Base-by-base conservation (phyloP, 2,888 invertebrate species). In the Caenorhabditis wallacei region DNA sequence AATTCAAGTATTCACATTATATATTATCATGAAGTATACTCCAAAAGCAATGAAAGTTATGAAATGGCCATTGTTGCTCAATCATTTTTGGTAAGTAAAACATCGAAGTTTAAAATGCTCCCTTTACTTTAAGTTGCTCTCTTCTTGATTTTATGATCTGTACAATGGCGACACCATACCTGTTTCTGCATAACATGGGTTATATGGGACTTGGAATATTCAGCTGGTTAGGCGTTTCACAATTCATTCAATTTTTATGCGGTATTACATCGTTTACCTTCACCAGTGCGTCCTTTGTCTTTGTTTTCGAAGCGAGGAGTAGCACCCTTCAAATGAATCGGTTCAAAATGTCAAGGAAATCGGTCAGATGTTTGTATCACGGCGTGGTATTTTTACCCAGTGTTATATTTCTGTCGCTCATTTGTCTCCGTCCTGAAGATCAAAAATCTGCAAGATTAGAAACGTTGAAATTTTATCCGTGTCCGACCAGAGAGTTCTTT, bases 71-170 rank as follows among this genome's bases (percentile, higher is more conserved):
- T 35, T 68, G 35, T 16, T 53, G 3, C 18, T 68, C 4, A 37
- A 51, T 22, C 66, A 68, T 53, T 53, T 37, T 11, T 64, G 64
- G 64, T 64, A 7, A 18, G 46, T n/a, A n/a, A n/a, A n/a, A n/a
- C n/a, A n/a, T 4, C 2, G 46, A 3, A 4, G 2, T 7, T 48
- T 8, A 18, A 2, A n/a, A 48, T 18, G 18, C 8, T 18, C 13
- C 1, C 4, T 8, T 18, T 48, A 5, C 18, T 48, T 48, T 18
- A n/a, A 48, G 46, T 48, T 48, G 46, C 18, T 48, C 11, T 18
- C 8, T n/a, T 3, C 13, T 48, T 3, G 46, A 48, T 8, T 2
- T 8, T 4, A 2, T 48, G 2, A 4, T 48, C n/a, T 18, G 46
- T 48, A 5, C 46, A 2, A 2, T 48, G 18, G 2, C 46, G 3